Evolutionary conservation across 1,140 invertebrate species (phyloP).

Genomic region (Drosophila orena): DNA sequence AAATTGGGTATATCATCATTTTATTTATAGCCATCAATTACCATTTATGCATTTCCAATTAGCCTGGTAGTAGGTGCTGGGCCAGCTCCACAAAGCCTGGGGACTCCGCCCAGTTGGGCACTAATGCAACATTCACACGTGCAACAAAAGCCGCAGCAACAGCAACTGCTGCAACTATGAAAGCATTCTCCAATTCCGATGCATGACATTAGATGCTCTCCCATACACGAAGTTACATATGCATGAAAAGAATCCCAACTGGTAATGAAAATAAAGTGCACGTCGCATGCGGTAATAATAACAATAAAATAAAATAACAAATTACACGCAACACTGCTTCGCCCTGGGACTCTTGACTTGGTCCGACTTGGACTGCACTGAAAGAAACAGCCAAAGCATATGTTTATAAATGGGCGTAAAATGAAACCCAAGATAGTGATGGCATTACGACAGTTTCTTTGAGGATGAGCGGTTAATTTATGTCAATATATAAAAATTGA

Average conservation of each 20-base stretch:
- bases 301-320: constrained; percentile 85
- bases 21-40: constrained; percentile 72
- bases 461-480: no score
- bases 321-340: constrained; percentile 82
- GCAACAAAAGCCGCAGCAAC: constrained; percentile 48
- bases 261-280: constrained; percentile 84
- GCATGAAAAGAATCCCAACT: constrained; percentile 81
- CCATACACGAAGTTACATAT: constrained; percentile 71
- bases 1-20: constrained; percentile 44
- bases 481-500: no score
- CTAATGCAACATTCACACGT: constrained; percentile 69
- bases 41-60: constrained; percentile 76
- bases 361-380: constrained; percentile 30
- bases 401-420: no score
- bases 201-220: constrained; percentile 54
- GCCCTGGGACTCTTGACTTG: constrained; percentile 27
- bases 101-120: constrained; percentile 19
- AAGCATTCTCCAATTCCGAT: constrained; percentile 56
- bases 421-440: no score
- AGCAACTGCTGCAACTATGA: constrained; percentile 33
- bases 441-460: no score
- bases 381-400: not conserved
- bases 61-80: constrained; percentile 58
- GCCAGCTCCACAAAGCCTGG: constrained; percentile 8
- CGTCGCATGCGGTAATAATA: constrained; percentile 83